phyloP scores from a whole-genome alignment of 2,797 vertebrate genomes.

The Sitta carolinensis region DNA sequence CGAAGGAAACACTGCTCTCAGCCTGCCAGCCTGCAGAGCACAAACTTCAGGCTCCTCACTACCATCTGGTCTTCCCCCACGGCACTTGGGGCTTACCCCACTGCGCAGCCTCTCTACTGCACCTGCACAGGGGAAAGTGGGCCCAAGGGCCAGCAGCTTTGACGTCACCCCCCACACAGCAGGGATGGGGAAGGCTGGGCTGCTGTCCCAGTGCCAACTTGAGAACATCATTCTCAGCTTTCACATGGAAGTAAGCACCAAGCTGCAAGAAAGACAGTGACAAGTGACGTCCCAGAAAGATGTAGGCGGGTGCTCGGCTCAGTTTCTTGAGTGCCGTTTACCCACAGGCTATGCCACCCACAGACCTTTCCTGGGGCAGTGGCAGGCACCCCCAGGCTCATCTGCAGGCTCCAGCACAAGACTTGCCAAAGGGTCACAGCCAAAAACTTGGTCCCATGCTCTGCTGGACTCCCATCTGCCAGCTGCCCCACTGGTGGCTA shows the following conservation, averaged over 20 bases:
- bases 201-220: background rate
- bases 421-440: background rate
- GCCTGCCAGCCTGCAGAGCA: background rate
- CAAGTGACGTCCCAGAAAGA: background rate
- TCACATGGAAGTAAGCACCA: background rate
- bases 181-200: background rate
- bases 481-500: background rate
- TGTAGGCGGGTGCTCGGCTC: conserved; percentile 21
- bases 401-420: background rate
- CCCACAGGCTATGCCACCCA: conserved; percentile 40
- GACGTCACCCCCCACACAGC: background rate
- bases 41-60: background rate
- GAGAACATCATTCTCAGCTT: background rate
- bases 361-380: background rate
- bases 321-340: conserved; percentile 44
- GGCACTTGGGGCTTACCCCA: background rate
- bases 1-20: background rate
- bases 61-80: background rate
- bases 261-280: background rate
- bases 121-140: background rate
- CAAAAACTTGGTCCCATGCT: background rate
- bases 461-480: background rate
- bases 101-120: background rate
- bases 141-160: background rate
- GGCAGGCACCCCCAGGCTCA: background rate